Evolutionary conservation across 2,797 vertebrate genomes (phyloP).

Genomic region (Brotula barbata): DNA sequence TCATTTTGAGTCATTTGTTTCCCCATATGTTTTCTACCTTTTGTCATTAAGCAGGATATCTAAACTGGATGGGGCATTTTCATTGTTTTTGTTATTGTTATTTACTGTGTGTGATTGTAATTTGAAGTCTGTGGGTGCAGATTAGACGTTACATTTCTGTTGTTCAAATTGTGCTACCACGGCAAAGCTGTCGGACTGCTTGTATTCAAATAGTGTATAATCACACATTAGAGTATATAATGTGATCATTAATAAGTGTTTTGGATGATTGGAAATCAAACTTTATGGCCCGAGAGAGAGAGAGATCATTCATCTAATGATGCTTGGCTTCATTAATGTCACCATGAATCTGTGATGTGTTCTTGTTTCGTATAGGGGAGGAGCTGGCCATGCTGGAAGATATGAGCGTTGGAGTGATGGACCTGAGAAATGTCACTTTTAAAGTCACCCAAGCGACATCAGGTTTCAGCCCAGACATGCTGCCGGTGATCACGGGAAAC

Average conservation of each 20-base stretch:
- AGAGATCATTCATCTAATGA: background rate
- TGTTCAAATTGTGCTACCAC: no score
- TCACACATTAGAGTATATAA: background rate
- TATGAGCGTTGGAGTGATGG: conserved; percentile 95
- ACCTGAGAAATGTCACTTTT: conserved; percentile 97
- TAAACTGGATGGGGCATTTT: no score
- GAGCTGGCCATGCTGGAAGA: conserved; percentile 98
- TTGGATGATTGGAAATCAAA: background rate
- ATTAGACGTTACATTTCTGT: no score
- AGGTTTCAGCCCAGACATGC: conserved; percentile 87
- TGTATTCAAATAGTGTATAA: no score
- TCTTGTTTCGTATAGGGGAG: conserved; percentile 80
- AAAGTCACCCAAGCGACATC: conserved; percentile 96
- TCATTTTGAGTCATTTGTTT: no score
- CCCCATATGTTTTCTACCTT: no score
- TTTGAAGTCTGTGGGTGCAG: no score
- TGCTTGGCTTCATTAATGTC: background rate
- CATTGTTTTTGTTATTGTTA: no score
- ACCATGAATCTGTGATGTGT: background rate
- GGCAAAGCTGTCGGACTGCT: no score
- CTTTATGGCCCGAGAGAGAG: background rate
- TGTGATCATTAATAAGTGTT: no score
- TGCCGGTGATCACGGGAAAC: conserved; percentile 97
- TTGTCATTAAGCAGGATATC: no score
- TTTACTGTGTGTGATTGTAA: no score